These are phyloP conservation scores for Halichondria panicea DNA, from an alignment of 37 sponge, comb jelly and placozoan genomes.

Conservation along the genomic window DNA sequence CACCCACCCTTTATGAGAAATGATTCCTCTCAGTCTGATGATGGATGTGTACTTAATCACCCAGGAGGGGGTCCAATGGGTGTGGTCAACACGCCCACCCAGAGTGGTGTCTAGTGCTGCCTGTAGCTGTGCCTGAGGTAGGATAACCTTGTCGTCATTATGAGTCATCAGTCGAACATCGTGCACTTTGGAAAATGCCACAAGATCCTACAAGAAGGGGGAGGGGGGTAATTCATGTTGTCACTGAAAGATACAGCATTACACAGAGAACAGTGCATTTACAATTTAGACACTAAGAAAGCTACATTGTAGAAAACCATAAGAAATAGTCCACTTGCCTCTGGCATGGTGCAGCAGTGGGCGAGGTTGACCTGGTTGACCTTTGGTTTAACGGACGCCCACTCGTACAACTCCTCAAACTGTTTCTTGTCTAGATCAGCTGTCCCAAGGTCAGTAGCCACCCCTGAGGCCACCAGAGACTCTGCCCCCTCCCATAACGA, in stretches of 20 bases:
- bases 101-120: not conserved
- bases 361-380: slow-evolving; percentile 71
- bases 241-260: not conserved
- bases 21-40: slow-evolving; percentile 53
- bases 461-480: slow-evolving; percentile 7
- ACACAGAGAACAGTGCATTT: not conserved
- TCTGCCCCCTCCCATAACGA: slow-evolving; percentile 58
- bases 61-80: slow-evolving; percentile 38
- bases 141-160: slow-evolving; percentile 54
- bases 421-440: slow-evolving; percentile 54
- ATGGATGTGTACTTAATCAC: slow-evolving; percentile 38
- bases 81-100: slow-evolving; percentile 8
- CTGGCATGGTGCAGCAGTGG: slow-evolving; percentile 67
- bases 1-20: slow-evolving; percentile 54
- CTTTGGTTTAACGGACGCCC: slow-evolving; percentile 59
- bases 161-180: slow-evolving; percentile 38
- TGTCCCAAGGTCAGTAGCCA: slow-evolving; percentile 30
- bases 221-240: not conserved
- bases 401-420: slow-evolving; percentile 37
- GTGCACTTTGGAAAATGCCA: slow-evolving; percentile 23
- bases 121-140: slow-evolving; percentile 24
- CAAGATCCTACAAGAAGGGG: slow-evolving; percentile 28
- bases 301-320: not conserved
- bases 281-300: too few relatives aligned
- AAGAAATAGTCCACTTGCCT: slow-evolving; percentile 24